Evolutionary conservation across 2,113 vertebrate species (phyloP), one percentile per base, ranked within the genome.

Genomic region (Hypomesus transpacificus): DNA sequence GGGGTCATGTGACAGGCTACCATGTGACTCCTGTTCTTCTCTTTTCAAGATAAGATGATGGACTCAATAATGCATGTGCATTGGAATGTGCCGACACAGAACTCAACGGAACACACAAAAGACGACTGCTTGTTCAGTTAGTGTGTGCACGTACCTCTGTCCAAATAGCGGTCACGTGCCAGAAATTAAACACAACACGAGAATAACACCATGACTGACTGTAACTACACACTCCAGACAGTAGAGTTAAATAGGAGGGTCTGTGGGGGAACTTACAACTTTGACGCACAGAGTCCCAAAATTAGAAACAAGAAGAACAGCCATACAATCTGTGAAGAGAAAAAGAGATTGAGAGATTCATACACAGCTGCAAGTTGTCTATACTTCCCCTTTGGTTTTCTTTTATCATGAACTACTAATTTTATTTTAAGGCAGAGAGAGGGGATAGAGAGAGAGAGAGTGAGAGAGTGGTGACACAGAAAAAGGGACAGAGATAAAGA

Each of bases 221-320:
- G 22, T 21, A 59, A 59, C 18, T 22, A 59, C 1, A 59, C 18
- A 54, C 4, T 34, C 53, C 3, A 3, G 53, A 14, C 53, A 14
- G 53, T 54, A 14, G 11, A 14, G 18, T 20, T 17, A 18, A 22
- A 21, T 21, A 17, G 54, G 16, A 7, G 54, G 8, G 54, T 56
- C 3, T 18, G 16, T 56, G 63, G 20, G 26, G 9, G 79, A 14
- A 87, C 89, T 87, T 82, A 91, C 89, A 90, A 91, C 7, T 91
- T 90, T 0, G 89, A 90, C 0, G 89, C 89, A 28, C 81, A 14
- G 26, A 91, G 76, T 84, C 88, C 89, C 5, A 91, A 88, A 64
- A 88, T 61, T 18, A 88, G 6, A 60, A 91, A 91, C 65, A 91
- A 51, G 74, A 87, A 76, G 6, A 89, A 3, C 22, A 91, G 80